Percentiles rank a stretch among this genome's conserved stretches.
phyloP scores from a whole-genome alignment of 2,113 vertebrate genomes.

The Paedocypris sp. region DNA sequence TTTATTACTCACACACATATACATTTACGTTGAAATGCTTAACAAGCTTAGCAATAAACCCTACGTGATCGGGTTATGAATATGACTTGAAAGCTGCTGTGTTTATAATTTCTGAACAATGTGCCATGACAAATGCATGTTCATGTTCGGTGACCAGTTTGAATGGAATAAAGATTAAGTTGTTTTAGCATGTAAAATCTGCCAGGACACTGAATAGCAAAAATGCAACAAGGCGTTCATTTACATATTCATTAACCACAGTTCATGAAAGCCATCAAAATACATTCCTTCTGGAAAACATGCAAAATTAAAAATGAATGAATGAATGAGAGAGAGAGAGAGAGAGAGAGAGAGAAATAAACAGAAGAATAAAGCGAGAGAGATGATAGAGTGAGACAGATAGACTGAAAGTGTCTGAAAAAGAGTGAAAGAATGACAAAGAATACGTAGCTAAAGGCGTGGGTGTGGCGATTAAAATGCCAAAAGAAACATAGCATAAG shows the following conservation, averaged over 20 bases:
- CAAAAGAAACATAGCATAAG: too few species aligned
- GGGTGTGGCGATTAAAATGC: too few species aligned
- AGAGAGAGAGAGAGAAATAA: too few species aligned
- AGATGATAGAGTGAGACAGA: too few species aligned
- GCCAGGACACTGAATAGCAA: background rate
- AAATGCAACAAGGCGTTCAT: background rate
- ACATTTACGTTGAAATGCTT: conserved; percentile 42
- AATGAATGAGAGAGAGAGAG: too few species aligned
- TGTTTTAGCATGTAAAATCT: background rate
- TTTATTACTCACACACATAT: conserved; percentile 39
- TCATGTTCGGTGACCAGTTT: background rate
- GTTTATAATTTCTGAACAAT: background rate
- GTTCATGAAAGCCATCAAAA: background rate
- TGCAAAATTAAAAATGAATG: too few species aligned
- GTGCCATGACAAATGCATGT: background rate
- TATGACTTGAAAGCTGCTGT: background rate
- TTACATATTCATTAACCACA: background rate
- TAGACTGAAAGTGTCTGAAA: too few species aligned
- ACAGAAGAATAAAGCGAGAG: too few species aligned
- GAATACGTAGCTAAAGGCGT: too few species aligned
- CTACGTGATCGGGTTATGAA: background rate
- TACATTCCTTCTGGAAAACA: background rate
- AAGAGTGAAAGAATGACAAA: too few species aligned
- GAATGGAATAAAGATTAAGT: conserved; percentile 6
- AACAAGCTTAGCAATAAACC: conserved; percentile 41